Base-by-base conservation (phyloP, 2,888 invertebrate genomes). In the Rhorus exstirpatorius region DNA sequence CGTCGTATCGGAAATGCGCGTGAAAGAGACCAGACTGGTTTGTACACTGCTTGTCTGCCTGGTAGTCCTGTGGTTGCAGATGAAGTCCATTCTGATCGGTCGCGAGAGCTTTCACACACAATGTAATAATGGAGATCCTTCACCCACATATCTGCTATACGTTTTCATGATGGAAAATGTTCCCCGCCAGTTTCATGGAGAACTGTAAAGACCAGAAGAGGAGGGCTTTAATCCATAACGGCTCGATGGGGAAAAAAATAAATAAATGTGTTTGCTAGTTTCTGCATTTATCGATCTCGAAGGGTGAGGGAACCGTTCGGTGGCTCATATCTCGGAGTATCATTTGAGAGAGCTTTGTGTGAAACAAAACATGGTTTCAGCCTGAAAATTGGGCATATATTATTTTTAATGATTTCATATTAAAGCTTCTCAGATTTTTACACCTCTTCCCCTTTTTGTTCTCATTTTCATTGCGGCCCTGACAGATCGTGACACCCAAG, bases 51-150 rank as follows among this genome's bases (percentile, higher is more conserved):
- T 83, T 81, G 86, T 83, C 80, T 61, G 79, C 35, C 55, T 71
- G 26, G 35, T 75, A 55, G 31, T 72, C n/a, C 58, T 38, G 70
- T 35, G 55, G 68, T 60, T 55, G 49, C 51, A 58, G 41, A 63
- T 78, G 81, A 81, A 74, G 72, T 74, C 78, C 72, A 81, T 78
- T 81, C 72, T 68, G 68, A 78, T 81, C 71, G 44, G 46, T 53
- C 44, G 38, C 24, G 38, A 53, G 58, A 74, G 72, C 77, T 68
- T 72, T 72, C 71, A 12, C 67, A 67, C 78, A 85, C 86, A 83
- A 85, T 86, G 72, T 84, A 83, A 86, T 83, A 86, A 85, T 82
- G 79, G 83, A 67, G 81, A 86, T 86, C 83, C 83, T 81, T 82
- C 75, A 58, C 58, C 63, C 75, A 71, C 68, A 75, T 82, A 63